phyloP scores from a whole-genome alignment of 2,888 invertebrate species.

The Sarcophaga subvicina region DNA sequence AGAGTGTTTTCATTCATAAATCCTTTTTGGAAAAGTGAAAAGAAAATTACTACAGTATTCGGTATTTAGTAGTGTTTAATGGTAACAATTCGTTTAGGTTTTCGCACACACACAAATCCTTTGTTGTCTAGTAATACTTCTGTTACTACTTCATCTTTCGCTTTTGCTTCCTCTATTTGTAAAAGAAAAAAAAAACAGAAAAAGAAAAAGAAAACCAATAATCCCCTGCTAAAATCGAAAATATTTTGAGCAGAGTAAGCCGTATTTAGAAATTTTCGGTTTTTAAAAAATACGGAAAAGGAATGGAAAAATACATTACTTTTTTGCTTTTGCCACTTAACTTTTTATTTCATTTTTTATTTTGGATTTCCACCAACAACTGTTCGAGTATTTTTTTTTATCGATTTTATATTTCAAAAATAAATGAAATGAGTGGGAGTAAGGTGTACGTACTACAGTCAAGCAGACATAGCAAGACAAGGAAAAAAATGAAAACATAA shows the following conservation, averaged over 20 bases:
- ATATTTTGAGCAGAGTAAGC: neutral
- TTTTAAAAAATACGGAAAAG: neutral
- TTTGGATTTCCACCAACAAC: neutral
- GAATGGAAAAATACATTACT: neutral
- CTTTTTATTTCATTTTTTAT: neutral
- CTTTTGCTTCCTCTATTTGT: too few relatives aligned
- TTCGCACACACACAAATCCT: neutral
- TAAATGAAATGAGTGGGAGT: neutral
- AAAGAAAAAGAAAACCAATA: neutral
- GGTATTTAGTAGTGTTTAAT: neutral
- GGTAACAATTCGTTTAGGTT: neutral
- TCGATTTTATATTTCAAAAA: constrained; percentile 11
- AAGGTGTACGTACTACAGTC: neutral
- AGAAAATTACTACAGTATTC: neutral
- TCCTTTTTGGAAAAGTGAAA: neutral
- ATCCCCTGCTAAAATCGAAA: constrained; percentile 11
- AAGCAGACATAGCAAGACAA: neutral
- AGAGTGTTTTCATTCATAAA: neutral
- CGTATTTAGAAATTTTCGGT: constrained; percentile 1
- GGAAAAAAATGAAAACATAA: neutral
- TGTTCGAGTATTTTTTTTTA: constrained; percentile 16
- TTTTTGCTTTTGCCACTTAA: neutral
- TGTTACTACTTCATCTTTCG: too few relatives aligned
- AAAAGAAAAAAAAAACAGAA: neutral
- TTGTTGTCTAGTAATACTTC: constrained; percentile 1